Evolutionary conservation across 2,888 invertebrate genomes (phyloP), one percentile per base, ranked within the genome.

Genomic region (Brachyopa scutellaris): DNA sequence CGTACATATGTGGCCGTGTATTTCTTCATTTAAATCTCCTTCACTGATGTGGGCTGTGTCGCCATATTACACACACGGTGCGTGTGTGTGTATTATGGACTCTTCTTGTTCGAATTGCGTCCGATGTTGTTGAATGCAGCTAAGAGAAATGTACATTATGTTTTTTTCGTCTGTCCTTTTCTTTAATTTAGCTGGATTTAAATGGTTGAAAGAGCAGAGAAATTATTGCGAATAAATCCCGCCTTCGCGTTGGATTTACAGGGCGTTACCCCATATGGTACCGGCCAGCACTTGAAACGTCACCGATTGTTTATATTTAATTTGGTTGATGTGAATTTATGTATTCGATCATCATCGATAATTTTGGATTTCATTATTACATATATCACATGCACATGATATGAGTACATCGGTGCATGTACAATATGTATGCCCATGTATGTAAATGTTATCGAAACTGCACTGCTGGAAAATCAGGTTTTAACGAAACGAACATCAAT

Each of bases 11-110:
- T 33, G 57, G 66, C 21, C 53, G 66, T 77, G 47, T 72, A 66
- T 62, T 70, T 76, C 38, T 45, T 66, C 67, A 59, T 76, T 70
- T 76, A 47, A 64, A 45, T 82, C 49, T 64, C 33, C 53, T 53
- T 23, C 64, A 57, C 47, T 40, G n/a, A 77, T 72, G 82, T 77
- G 70, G 77, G 77, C 61, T 61, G 82, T 51, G 53, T 47, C 42
- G 77, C 47, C 42, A 82, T 66, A 55, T 47, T 26, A 64, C 47
- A 59, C 31, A 66, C 42, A 47, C 40, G 57, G 11, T 49, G 40
- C 38, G 31, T 57, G 40, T 57, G 40, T 47, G 31, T 57, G 40
- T 57, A 31, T 67, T 57, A 36, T 51, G 61, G 57, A 51, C 21
- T 15, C 42, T 64, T 76, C 51, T 59, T 53, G 42, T 64, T 66